Evolutionary conservation across 2,797 vertebrate species (phyloP).

Genomic region (Falco columbarius): DNA sequence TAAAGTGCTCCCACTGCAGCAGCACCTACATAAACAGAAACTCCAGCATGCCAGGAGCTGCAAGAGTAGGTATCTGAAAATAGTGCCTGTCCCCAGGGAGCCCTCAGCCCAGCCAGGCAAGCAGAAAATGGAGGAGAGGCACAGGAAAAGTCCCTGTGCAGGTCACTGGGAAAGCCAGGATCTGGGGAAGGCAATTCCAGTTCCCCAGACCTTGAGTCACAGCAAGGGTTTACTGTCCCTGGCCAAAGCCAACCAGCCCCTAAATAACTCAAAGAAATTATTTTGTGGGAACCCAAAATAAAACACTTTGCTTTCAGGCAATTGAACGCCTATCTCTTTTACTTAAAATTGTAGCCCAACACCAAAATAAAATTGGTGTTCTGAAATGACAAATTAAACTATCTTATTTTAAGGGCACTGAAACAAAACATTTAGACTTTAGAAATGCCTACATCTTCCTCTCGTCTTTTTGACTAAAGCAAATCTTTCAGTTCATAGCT

Average conservation of each 20-base stretch:
- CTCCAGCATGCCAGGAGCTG: neutral
- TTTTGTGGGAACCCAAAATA: neutral
- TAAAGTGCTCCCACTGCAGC: neutral
- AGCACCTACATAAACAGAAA: neutral
- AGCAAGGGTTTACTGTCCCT: neutral
- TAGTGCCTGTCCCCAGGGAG: neutral
- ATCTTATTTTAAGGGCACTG: neutral
- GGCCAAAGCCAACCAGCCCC: neutral
- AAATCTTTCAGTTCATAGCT: neutral
- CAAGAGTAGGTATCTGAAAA: neutral
- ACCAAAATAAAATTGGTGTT: neutral
- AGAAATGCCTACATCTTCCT: neutral
- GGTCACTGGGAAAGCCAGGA: neutral
- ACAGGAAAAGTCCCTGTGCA: neutral
- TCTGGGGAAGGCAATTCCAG: neutral
- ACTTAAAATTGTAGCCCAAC: neutral
- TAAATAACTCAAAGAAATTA: neutral
- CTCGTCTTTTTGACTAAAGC: neutral
- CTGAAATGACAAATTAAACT: neutral
- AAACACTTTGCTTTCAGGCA: neutral
- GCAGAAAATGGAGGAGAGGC: neutral
- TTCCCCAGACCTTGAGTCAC: neutral
- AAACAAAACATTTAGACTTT: neutral
- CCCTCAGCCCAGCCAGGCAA: neutral
- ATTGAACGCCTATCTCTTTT: neutral